phyloP scores from a whole-genome alignment of 2,113 vertebrate genomes.

The Phylloscopus trochilus region DNA sequence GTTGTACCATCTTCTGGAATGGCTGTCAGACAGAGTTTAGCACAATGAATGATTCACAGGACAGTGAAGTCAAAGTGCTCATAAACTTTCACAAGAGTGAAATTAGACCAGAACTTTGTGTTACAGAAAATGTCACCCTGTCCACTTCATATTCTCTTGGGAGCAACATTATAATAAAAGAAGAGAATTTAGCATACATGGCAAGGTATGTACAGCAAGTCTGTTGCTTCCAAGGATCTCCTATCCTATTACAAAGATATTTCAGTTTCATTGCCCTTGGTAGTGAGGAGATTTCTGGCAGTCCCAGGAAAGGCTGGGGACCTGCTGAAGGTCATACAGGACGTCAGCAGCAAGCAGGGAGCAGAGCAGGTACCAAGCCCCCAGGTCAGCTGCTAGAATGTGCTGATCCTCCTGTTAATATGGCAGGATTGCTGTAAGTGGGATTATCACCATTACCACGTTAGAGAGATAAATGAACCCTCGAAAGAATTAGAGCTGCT shows the following conservation, averaged over 20 bases:
- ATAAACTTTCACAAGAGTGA: slow-evolving; percentile 27
- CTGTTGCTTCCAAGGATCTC: background rate
- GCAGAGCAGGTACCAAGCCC: background rate
- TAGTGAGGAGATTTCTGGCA: background rate
- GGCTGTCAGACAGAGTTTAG: background rate
- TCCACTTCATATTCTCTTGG: background rate
- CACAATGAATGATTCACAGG: background rate
- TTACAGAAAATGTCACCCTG: slow-evolving; percentile 26
- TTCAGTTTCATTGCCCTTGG: background rate
- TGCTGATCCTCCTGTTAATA: background rate
- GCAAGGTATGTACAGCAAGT: background rate
- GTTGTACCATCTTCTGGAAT: background rate
- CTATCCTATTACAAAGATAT: background rate
- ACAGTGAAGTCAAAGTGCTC: slow-evolving; percentile 17
- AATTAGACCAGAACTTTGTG: background rate
- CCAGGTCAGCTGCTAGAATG: background rate
- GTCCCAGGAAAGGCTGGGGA: background rate
- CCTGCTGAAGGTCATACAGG: background rate
- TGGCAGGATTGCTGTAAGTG: background rate
- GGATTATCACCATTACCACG: background rate
- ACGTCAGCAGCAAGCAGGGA: background rate
- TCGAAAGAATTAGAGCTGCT: background rate
- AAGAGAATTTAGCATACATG: background rate
- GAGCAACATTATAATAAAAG: background rate
- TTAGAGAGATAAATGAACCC: background rate